A percentile compares a stretch with the other conserved stretches of the same genome.
phyloP scores from a whole-genome alignment of 2,113 vertebrate species.

The Zapus hudsonius region DNA sequence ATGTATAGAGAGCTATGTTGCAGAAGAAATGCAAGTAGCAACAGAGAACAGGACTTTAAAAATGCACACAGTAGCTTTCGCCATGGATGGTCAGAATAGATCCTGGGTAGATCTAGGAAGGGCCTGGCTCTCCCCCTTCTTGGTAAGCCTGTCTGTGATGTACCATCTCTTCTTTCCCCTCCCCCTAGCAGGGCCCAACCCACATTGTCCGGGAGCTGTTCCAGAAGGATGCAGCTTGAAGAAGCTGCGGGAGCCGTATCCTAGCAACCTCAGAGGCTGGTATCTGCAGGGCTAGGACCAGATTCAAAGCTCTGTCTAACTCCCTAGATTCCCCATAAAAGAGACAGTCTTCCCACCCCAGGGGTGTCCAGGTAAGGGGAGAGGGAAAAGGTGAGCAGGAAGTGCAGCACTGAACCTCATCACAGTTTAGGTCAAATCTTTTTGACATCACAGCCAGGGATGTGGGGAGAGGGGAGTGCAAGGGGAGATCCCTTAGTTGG shows the following conservation, averaged over 20 bases:
- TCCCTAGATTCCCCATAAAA: conserved; percentile 57
- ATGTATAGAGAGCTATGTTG: neutral
- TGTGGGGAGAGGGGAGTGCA: neutral
- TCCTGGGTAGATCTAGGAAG: neutral
- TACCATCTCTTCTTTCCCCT: neutral
- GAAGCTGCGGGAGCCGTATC: conserved; percentile 79
- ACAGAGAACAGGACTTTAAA: neutral
- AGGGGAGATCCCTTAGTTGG: neutral
- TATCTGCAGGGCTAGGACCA: conserved; percentile 74
- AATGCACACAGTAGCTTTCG: neutral
- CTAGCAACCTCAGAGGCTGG: conserved; percentile 84
- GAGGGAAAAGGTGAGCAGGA: neutral
- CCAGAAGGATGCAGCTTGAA: neutral
- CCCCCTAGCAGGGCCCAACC: neutral
- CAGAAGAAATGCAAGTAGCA: neutral
- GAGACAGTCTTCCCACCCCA: conserved; percentile 55
- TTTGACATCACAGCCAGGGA: conserved; percentile 54
- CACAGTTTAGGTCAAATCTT: conserved; percentile 27
- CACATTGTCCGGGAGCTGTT: neutral
- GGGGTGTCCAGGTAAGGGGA: conserved; percentile 19
- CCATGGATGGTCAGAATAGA: neutral
- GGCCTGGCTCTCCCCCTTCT: neutral
- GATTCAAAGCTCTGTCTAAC: conserved; percentile 74
- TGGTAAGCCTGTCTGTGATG: neutral
- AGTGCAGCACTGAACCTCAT: neutral